A percentile compares a stretch with the other conserved stretches of the same genome.
These are phyloP conservation scores for Cheilosia vulpina DNA, from an alignment of 2,888 invertebrate species.

Conservation along the genomic window DNA sequence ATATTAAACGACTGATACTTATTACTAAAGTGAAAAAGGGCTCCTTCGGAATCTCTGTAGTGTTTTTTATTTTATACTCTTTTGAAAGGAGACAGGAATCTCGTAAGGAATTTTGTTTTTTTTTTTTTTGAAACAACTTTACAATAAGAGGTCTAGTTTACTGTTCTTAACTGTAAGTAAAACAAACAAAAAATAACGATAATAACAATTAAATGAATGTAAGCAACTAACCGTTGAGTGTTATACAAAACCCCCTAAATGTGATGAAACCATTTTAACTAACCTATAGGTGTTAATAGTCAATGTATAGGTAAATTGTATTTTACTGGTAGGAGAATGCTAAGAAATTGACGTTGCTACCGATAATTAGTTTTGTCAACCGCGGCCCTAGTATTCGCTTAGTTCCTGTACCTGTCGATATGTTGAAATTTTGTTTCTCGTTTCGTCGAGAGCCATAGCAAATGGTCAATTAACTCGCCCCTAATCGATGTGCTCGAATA, in stretches of 20 bases:
- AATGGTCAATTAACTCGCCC: conserved; percentile 47
- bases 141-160: conserved; percentile 51
- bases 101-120: conserved; percentile 43
- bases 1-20: conserved; percentile 64
- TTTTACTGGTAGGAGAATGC: conserved; percentile 62
- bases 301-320: conserved; percentile 74
- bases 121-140: conserved; percentile 56
- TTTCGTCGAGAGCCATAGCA: conserved; percentile 28
- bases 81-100: conserved; percentile 52
- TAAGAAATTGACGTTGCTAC: conserved; percentile 46
- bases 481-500: conserved; percentile 59
- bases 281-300: conserved; percentile 72
- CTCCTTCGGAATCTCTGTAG: conserved; percentile 32
- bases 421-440: conserved; percentile 44
- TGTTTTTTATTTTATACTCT: conserved; percentile 65
- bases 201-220: conserved; percentile 47
- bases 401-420: conserved; percentile 73
- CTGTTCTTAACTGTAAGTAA: conserved; percentile 57
- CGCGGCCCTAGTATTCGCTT: conserved; percentile 62
- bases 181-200: conserved; percentile 36
- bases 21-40: conserved; percentile 36
- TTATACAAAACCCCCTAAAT: conserved; percentile 64
- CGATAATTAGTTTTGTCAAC: conserved; percentile 40
- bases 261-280: conserved; percentile 70
- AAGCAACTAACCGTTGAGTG: conserved; percentile 64